Evolutionary conservation across 2,888 invertebrate genomes (phyloP).

Genomic region (Xestia xanthographa): DNA sequence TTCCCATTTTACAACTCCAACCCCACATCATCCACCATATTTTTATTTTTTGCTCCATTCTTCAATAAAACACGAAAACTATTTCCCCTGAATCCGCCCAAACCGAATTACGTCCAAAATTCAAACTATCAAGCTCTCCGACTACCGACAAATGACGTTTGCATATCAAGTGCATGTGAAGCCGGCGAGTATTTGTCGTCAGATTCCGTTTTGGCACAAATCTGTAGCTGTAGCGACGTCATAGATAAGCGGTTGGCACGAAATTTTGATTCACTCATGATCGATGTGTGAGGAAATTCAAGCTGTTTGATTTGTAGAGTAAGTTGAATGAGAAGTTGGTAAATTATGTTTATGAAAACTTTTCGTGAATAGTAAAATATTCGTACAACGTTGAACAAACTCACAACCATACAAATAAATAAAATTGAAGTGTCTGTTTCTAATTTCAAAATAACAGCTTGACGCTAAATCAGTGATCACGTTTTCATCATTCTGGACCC

Average conservation of each 20-base stretch:
- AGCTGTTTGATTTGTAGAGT: not conserved
- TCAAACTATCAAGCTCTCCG: conserved; percentile 31
- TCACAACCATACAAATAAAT: too few species aligned
- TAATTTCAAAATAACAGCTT: too few species aligned
- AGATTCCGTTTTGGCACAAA: conserved; percentile 61
- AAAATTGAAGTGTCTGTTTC: too few species aligned
- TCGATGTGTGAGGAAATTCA: conserved; percentile 4
- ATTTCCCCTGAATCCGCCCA: not conserved
- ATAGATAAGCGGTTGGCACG: conserved; percentile 51
- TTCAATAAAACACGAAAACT: not conserved
- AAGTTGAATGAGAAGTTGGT: not conserved
- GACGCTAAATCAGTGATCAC: too few species aligned
- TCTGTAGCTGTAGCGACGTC: conserved; percentile 35
- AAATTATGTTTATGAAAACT: not conserved
- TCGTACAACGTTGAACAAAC: not conserved
- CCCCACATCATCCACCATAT: not conserved
- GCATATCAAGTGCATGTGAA: conserved; percentile 56
- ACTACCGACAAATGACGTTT: conserved; percentile 50
- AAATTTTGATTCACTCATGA: conserved; percentile 26
- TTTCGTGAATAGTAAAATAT: not conserved
- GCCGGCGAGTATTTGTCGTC: conserved; percentile 49
- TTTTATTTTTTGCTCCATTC: not conserved
- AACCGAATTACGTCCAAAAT: conserved; percentile 27
- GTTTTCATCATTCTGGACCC: too few species aligned
- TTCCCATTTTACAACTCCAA: too few species aligned